Conservation (phyloP, 1,140 invertebrate species). For the Diachasmimorpha longicaudata region DNA sequence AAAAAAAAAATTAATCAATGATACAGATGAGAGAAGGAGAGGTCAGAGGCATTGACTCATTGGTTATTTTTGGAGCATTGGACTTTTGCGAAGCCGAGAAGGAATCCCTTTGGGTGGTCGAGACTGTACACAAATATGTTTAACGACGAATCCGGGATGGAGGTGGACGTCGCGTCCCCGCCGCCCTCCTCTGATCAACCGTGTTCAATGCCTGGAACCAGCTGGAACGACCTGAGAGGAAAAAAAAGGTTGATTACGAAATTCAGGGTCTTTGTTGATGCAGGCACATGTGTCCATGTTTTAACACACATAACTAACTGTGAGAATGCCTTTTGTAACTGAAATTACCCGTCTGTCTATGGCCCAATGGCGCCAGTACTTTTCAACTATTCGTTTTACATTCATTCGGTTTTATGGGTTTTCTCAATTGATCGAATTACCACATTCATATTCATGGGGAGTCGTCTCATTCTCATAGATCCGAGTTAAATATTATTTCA, state of each 20-base stretch:
- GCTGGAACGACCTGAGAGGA: neutral
- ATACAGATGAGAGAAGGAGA: slow-evolving; percentile 32
- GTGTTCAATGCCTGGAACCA: slow-evolving; percentile 8
- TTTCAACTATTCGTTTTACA: neutral
- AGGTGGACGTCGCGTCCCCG: neutral
- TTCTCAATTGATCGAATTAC: neutral
- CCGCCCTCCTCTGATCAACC: neutral
- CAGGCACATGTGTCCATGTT: neutral
- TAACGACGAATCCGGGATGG: neutral
- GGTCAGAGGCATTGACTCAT: slow-evolving; percentile 49
- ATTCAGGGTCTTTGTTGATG: slow-evolving; percentile 4
- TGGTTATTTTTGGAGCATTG: slow-evolving; percentile 34
- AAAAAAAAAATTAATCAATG: neutral
- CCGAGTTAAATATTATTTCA: too few relatives aligned
- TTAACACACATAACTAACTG: neutral
- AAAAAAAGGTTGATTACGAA: neutral
- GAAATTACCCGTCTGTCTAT: neutral
- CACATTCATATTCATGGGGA: too few relatives aligned
- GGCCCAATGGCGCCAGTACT: neutral
- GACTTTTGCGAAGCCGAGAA: neutral
- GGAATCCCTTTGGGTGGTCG: neutral
- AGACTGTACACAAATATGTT: neutral
- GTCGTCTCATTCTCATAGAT: too few relatives aligned
- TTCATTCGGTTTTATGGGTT: neutral
- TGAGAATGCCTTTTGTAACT: neutral